These are phyloP conservation scores for Buteo buteo DNA, from an alignment of 2,113 vertebrate species.

Conservation along the genomic window DNA sequence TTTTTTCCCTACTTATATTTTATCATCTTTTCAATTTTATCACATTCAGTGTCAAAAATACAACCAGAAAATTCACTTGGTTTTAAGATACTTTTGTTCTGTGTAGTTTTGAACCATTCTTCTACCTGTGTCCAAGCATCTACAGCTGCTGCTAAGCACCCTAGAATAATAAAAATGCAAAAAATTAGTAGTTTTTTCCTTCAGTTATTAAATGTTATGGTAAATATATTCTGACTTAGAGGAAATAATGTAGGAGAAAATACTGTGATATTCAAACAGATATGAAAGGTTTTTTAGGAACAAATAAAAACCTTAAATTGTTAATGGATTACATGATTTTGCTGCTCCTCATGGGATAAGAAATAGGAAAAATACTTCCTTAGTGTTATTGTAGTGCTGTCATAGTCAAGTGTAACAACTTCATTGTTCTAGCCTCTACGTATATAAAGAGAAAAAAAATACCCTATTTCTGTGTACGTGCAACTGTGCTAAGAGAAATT, in stretches of 20 bases:
- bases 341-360: background rate
- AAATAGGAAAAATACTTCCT: background rate
- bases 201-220: background rate
- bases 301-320: background rate
- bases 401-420: background rate
- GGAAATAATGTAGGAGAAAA: background rate
- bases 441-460: background rate
- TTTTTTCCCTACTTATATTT: background rate
- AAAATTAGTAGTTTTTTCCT: background rate
- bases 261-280: background rate
- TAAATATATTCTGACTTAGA: background rate
- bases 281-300: background rate
- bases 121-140: background rate
- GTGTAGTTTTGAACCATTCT: background rate
- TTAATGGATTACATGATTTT: background rate
- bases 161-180: background rate
- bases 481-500: background rate
- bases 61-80: background rate
- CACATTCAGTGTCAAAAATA: background rate
- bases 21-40: background rate
- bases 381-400: background rate
- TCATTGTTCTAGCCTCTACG: background rate
- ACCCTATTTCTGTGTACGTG: background rate
- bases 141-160: background rate
- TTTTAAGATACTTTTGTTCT: constrained; percentile 3